Evolutionary conservation across 2,797 vertebrate species (phyloP), one percentile per base, ranked within the genome.

Genomic region (Spheniscus humboldti): DNA sequence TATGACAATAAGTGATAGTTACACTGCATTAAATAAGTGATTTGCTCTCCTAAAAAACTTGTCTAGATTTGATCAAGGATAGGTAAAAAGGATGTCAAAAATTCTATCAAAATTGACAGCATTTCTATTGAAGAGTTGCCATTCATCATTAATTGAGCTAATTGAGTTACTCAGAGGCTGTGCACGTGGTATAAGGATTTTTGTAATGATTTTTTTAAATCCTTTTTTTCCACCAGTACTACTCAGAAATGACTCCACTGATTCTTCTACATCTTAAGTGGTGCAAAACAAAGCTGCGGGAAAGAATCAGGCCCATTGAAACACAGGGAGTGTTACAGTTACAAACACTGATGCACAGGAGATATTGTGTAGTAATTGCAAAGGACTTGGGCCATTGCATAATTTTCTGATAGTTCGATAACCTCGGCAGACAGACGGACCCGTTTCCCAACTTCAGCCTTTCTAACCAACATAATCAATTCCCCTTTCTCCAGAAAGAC

Each of bases 381-480:
- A 53, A 97, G 97, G 6, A 98, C 98, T 96, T 98, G 98, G 50
- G 97, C 88, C 73, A 98, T 88, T 90, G 98, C 74, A 64, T 97
- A 97, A 72, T 98, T 97, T 92, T 98, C 98, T 67, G 94, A 97
- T 64, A 98, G 95, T 76, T 97, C 93, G 60, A 97, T 91, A 67
- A 98, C 96, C 92, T 96, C 98, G 69, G 98, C 98, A 88, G 97
- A 98, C 52, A 98, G 96, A 94, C 98, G 80, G 80, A 98, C 96
- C 84, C 97, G 98, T 96, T 99, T 98, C 30, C 98, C 98, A 82
- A 97, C 97, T 72, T 98, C 98, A n/a, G 98, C 98, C 56, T 98
- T 98, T 59, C 98, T 98, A 91, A 98, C 98, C 56, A 98, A 95
- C 97, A 97, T 98, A 94, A 98, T 83, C 1, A 95, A 97, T 81